Conservation (phyloP, 2,113 vertebrate genomes). For the Prietella phreatophila region DNA sequence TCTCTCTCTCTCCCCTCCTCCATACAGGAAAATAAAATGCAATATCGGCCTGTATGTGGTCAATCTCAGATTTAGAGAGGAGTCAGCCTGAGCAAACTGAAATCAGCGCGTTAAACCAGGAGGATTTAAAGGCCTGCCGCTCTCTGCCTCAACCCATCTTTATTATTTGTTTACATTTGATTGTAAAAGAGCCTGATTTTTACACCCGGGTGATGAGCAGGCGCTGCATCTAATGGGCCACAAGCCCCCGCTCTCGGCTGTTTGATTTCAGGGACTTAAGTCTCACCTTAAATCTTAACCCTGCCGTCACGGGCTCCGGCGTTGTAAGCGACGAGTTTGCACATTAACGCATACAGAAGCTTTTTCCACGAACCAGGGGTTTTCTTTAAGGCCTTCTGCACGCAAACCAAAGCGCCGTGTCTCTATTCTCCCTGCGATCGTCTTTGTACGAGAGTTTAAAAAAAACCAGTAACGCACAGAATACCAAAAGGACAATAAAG, state of each 20-base stretch:
- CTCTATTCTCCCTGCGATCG: neutral
- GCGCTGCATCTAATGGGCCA: conserved; percentile 56
- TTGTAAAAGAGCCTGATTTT: conserved; percentile 59
- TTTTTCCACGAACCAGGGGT: neutral
- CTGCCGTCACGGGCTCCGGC: conserved; percentile 52
- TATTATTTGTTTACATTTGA: conserved; percentile 59
- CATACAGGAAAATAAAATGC: conserved; percentile 13
- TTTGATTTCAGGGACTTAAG: conserved; percentile 67
- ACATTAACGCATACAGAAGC: conserved; percentile 45
- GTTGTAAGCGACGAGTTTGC: conserved; percentile 64
- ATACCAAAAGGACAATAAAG: conserved; percentile 23
- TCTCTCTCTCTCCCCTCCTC: too few relatives aligned
- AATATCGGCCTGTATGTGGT: conserved; percentile 15
- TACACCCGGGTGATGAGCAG: conserved; percentile 59
- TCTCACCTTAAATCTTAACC: conserved; percentile 62
- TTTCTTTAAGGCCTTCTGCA: conserved; percentile 1
- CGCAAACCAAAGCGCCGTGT: neutral
- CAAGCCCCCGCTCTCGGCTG: conserved; percentile 58
- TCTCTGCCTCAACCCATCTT: conserved; percentile 27
- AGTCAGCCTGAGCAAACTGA: conserved; percentile 37
- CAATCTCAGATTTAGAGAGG: neutral
- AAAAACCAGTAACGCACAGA: conserved; percentile 12
- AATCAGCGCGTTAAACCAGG: conserved; percentile 44
- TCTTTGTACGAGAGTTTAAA: conserved; percentile 2
- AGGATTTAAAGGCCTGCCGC: conserved; percentile 40